phyloP scores from a whole-genome alignment of 2,888 invertebrate species.

The Sphaeridia pumilis region DNA sequence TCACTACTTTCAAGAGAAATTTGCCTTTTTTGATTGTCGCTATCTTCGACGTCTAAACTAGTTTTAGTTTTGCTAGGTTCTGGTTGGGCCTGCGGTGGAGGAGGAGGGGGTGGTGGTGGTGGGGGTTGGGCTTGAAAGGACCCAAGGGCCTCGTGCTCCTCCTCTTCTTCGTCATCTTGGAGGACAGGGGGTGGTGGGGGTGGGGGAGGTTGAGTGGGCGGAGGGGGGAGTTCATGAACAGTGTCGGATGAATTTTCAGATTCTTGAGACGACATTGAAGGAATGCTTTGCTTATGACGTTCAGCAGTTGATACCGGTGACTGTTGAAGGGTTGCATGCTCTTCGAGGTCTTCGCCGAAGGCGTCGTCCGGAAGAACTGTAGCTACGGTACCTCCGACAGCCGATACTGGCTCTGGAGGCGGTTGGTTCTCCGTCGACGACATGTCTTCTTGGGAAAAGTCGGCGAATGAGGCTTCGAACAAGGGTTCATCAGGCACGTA shows the following conservation, averaged over 20 bases:
- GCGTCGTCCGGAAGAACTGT: conserved; percentile 1
- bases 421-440: neutral
- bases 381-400: neutral
- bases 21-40: conserved; percentile 14
- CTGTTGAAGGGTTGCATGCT: too few species aligned
- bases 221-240: conserved; percentile 13
- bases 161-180: conserved; percentile 3
- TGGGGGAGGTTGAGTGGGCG: conserved; percentile 15
- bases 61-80: conserved; percentile 35
- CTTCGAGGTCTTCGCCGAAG: too few species aligned
- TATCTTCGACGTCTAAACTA: conserved; percentile 32
- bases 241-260: conserved; percentile 10
- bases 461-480: conserved; percentile 4
- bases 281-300: conserved; percentile 6
- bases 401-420: neutral
- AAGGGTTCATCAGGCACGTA: conserved; percentile 7
- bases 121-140: conserved; percentile 9
- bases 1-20: conserved; percentile 27
- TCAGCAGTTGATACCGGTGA: neutral
- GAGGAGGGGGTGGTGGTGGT: conserved; percentile 21
- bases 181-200: conserved; percentile 25
- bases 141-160: conserved; percentile 15
- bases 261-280: conserved; percentile 7
- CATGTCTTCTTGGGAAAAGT: conserved; percentile 5
- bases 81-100: conserved; percentile 29